These are phyloP conservation scores for Cabera pusaria DNA, from an alignment of 2,888 invertebrate genomes.

Conservation along the genomic window DNA sequence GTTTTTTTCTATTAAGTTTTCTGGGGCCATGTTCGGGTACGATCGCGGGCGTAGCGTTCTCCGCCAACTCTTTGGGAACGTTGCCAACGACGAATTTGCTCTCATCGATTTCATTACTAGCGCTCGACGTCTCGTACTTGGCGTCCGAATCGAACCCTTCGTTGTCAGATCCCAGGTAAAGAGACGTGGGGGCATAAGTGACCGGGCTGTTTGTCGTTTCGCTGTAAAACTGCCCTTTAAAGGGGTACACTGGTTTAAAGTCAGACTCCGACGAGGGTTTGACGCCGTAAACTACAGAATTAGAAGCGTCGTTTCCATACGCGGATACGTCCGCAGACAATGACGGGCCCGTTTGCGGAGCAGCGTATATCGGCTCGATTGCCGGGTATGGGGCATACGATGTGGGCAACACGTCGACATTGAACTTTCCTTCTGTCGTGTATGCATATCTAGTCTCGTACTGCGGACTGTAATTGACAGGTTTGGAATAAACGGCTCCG, in stretches of 20 bases:
- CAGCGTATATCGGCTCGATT: conserved; percentile 73
- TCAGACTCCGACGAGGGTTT: conserved; percentile 70
- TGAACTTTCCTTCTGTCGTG: conserved; percentile 65
- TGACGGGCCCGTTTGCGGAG: conserved; percentile 61
- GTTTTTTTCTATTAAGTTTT: conserved; percentile 59
- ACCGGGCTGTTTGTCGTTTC: conserved; percentile 67
- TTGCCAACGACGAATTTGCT: conserved; percentile 87
- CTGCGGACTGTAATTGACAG: conserved; percentile 62
- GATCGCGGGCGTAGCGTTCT: conserved; percentile 81
- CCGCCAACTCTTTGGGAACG: conserved; percentile 83
- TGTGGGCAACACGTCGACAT: conserved; percentile 56
- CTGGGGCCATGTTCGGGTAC: conserved; percentile 87
- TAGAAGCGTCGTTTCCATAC: conserved; percentile 61
- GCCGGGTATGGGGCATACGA: conserved; percentile 62
- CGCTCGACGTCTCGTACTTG: conserved; percentile 55
- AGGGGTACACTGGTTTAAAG: conserved; percentile 76
- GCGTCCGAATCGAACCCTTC: conserved; percentile 57
- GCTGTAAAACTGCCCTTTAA: conserved; percentile 66
- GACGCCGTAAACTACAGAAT: conserved; percentile 71
- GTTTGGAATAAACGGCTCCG: conserved; percentile 71
- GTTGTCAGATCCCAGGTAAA: conserved; percentile 73
- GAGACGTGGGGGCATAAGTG: conserved; percentile 72
- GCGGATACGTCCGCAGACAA: conserved; percentile 54
- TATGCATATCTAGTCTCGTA: conserved; percentile 73
- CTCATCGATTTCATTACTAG: conserved; percentile 49